Conservation (phyloP, 2,888 invertebrate genomes). For the Monochamus alternatus region DNA sequence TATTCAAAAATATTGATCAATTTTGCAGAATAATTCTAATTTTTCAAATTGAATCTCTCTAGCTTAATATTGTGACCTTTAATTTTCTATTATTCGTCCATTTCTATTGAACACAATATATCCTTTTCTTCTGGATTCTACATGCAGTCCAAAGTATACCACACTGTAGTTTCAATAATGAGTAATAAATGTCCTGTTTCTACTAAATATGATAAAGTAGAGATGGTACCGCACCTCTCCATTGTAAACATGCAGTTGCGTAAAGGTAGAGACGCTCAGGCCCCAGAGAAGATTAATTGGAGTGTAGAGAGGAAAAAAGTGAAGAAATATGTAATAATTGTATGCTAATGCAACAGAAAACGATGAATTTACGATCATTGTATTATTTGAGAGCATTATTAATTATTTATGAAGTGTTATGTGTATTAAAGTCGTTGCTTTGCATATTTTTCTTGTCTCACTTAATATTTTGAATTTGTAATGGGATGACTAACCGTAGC, state of each 20-base stretch:
- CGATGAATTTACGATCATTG: slow-evolving; percentile 38
- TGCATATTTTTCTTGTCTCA: slow-evolving; percentile 34
- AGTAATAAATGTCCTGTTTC: too few species aligned
- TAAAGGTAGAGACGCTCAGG: background rate
- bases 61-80: too few species aligned
- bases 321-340: slow-evolving; percentile 52
- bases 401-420: slow-evolving; percentile 46
- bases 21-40: too few species aligned
- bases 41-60: too few species aligned
- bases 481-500: slow-evolving; percentile 36
- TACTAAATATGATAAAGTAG: too few species aligned
- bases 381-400: slow-evolving; percentile 37
- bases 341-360: slow-evolving; percentile 50
- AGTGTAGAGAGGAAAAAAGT: slow-evolving; percentile 36
- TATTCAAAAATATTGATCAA: too few species aligned
- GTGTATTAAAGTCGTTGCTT: slow-evolving; percentile 33
- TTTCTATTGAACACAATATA: too few species aligned
- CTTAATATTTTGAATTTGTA: slow-evolving; percentile 36
- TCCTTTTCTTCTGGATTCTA: too few species aligned
- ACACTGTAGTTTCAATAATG: too few species aligned
- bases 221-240: background rate
- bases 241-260: background rate
- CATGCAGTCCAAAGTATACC: too few species aligned
- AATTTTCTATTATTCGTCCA: too few species aligned
- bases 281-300: slow-evolving; percentile 34